Conservation (phyloP, 2,113 vertebrate species). For the Phodopus roborovskii region DNA sequence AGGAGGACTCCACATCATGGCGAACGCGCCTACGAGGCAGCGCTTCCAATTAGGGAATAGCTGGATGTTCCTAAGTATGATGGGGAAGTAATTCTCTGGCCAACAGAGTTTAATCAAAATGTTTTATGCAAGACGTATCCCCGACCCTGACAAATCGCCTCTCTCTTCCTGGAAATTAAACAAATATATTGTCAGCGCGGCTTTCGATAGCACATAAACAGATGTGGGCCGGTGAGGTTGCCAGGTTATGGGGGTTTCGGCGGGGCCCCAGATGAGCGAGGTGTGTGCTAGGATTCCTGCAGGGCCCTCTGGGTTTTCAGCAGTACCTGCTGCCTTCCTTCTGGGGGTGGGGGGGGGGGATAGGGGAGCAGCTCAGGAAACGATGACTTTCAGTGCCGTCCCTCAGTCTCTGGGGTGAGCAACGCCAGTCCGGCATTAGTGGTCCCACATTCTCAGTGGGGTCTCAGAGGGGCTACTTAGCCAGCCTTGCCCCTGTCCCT, state of each 20-base stretch:
- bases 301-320: background rate
- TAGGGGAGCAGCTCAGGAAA: background rate
- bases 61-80: slow-evolving; percentile 27
- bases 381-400: rapidly evolving
- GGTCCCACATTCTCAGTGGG: background rate
- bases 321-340: background rate
- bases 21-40: background rate
- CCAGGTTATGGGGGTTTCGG: background rate
- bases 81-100: slow-evolving; percentile 62
- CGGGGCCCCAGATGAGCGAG: background rate
- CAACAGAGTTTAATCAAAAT: slow-evolving; percentile 79
- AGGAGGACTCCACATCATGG: slow-evolving; percentile 14
- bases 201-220: slow-evolving; percentile 59
- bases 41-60: slow-evolving; percentile 54
- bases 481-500: background rate
- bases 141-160: slow-evolving; percentile 74
- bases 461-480: background rate
- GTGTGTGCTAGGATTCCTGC: rapidly evolving
- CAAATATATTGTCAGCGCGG: slow-evolving; percentile 68
- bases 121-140: slow-evolving; percentile 79
- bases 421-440: rapidly evolving
- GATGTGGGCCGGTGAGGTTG: background rate
- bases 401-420: rapidly evolving
- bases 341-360: background rate
- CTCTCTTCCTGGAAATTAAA: slow-evolving; percentile 80